Evolutionary conservation across 2,797 vertebrate genomes (phyloP).

Genomic region (Morus bassanus): DNA sequence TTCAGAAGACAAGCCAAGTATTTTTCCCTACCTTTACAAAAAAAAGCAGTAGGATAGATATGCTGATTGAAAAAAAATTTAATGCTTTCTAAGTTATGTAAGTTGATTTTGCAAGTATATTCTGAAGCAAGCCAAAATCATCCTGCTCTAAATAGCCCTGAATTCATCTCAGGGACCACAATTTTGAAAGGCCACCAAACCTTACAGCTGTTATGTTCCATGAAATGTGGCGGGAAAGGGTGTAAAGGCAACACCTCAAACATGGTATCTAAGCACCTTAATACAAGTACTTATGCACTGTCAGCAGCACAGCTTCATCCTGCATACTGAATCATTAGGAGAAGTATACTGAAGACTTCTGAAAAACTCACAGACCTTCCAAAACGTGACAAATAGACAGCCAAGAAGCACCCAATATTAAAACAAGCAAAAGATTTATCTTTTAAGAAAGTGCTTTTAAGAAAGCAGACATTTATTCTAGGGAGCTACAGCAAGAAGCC

Average conservation of each 20-base stretch:
- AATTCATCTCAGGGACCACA: background rate
- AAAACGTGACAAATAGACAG: background rate
- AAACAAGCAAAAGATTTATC: background rate
- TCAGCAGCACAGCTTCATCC: background rate
- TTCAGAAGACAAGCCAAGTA: background rate
- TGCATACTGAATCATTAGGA: background rate
- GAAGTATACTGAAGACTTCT: background rate
- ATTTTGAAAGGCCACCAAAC: background rate
- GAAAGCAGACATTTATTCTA: background rate
- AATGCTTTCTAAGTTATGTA: background rate
- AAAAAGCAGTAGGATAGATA: background rate
- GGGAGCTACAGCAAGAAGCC: background rate
- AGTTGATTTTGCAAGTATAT: background rate
- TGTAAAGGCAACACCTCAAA: background rate
- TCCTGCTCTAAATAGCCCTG: background rate
- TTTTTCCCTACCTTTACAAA: background rate
- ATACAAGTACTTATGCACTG: background rate
- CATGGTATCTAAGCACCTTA: background rate
- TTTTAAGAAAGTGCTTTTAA: background rate
- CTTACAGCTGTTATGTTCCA: background rate
- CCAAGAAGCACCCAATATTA: background rate
- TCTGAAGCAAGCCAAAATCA: background rate
- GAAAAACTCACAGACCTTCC: background rate
- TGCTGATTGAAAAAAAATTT: background rate
- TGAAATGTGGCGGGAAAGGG: background rate